Percentiles rank a stretch among this genome's conserved stretches.
These are phyloP conservation scores for Fukomys damarensis DNA, from an alignment of 2,113 vertebrate genomes.

Conservation along the genomic window DNA sequence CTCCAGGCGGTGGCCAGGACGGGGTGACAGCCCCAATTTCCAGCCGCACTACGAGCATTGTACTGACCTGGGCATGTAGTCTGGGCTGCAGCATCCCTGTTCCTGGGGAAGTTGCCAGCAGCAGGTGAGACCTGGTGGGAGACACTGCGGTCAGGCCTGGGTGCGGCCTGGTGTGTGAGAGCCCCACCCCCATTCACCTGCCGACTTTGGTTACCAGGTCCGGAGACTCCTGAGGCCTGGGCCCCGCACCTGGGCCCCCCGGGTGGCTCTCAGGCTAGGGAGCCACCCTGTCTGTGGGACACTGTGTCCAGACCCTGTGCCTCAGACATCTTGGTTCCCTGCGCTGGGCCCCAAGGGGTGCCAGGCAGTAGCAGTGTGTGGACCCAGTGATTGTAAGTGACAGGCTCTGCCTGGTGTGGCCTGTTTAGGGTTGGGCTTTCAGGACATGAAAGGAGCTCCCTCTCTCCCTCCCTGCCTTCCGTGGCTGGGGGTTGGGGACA, in stretches of 20 bases:
- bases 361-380: background rate
- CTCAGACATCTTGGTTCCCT: background rate
- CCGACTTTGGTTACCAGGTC: fast-evolving
- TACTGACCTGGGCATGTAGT: slow-evolving; percentile 28
- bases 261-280: background rate
- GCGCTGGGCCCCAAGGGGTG: background rate
- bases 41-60: fast-evolving
- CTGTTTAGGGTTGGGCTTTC: background rate
- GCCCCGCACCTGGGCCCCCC: background rate
- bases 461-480: background rate
- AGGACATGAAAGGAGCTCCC: background rate
- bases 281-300: background rate
- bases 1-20: background rate
- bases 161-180: fast-evolving
- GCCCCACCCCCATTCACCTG: background rate
- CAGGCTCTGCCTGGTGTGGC: background rate
- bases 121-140: background rate
- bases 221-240: fast-evolving
- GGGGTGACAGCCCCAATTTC: fast-evolving
- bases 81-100: fast-evolving
- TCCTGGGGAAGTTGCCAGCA: fast-evolving
- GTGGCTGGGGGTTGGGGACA: fast-evolving
- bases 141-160: background rate
- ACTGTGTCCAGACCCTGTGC: background rate
- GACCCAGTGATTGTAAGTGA: background rate